Evolutionary conservation across 2,888 invertebrate species (phyloP), one percentile per base, ranked within the genome.

Genomic region (Napeogenes sylphis): DNA sequence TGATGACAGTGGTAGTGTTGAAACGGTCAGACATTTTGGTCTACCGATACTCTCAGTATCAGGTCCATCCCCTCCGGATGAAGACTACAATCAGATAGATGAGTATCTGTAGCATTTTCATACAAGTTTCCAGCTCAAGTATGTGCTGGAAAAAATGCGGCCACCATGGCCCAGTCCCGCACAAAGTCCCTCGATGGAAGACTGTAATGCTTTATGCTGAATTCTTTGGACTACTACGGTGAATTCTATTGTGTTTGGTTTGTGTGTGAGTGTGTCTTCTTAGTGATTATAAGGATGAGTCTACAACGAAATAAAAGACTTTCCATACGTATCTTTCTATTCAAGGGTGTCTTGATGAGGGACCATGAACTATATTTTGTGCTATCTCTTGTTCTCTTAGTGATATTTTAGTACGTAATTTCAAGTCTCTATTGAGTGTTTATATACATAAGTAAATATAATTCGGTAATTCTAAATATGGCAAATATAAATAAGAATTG

Each of bases 31-130:
- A 70, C 94, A 94, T 73, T 94, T 94, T 68, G 94, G 94, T 47
- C 87, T 95, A 73, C 95, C 95, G 56, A 95, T 95, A 73, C 92
- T 96, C 5, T 95, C 95, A 33, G 92, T 96, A 38, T 95, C 95
- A 12, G 95, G 94, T n/a, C 95, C 95, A 0, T 95, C 95, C 21
- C 95, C 95, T 45, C 94, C 95, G 13, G 94, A 94, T 72, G 95
- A 95, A 72, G 94, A 93, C 74, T 91, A 92, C 60, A 91, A 91
- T 65, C 90, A 91, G 76, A 91, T 92, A 77, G 92, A 93, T 76
- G 92, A 93, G 80, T 92, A 92, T 75, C 92, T 93, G 91, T 93
- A 93, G 90, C 90, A 90, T 88, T 90, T 89, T 66, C 88, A 90
- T 67, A 87, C 88, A 66, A 82, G 85, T 81, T 89, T 90, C 80